A percentile compares a stretch with the other conserved stretches of the same genome.
phyloP scores from a whole-genome alignment of 2,797 vertebrate species.

The Lagocephalus sceleratus region DNA sequence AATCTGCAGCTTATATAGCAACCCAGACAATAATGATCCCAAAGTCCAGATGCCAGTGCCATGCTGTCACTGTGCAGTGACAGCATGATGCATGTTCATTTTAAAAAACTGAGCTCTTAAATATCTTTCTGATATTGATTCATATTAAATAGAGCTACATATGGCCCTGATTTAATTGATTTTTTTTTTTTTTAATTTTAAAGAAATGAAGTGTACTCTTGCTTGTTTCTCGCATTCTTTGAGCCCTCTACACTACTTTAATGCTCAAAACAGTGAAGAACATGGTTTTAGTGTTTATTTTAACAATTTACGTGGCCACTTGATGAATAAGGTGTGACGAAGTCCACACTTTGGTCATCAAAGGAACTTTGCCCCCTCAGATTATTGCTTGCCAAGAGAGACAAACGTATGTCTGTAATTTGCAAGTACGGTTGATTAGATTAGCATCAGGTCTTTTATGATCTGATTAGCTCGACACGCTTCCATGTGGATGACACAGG shows the following conservation, averaged over 20 bases:
- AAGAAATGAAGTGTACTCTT: no score
- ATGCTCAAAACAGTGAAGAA: no score
- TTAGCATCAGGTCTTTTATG: constrained; percentile 17
- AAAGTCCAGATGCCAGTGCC: constrained; percentile 68
- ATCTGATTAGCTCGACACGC: constrained; percentile 12
- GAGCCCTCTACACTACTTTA: no score
- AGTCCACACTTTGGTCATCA: constrained; percentile 1
- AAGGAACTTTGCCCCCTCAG: constrained; percentile 12
- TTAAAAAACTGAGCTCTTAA: no score
- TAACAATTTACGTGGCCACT: background rate
- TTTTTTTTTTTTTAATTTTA: no score
- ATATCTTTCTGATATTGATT: no score
- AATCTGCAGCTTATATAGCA: constrained; percentile 53
- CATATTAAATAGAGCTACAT: no score
- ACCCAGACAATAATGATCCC: constrained; percentile 40
- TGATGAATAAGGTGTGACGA: background rate
- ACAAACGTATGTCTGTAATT: constrained; percentile 9
- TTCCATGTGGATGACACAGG: constrained; percentile 11
- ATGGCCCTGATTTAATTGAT: no score
- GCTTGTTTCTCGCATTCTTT: no score
- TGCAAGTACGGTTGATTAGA: constrained; percentile 22
- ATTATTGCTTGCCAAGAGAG: constrained; percentile 11
- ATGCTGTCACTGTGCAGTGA: constrained; percentile 55
- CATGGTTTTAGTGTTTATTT: no score
- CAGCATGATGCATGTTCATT: no score